Conservation (phyloP, 2,888 invertebrate species). For the Hetaerina titia region DNA sequence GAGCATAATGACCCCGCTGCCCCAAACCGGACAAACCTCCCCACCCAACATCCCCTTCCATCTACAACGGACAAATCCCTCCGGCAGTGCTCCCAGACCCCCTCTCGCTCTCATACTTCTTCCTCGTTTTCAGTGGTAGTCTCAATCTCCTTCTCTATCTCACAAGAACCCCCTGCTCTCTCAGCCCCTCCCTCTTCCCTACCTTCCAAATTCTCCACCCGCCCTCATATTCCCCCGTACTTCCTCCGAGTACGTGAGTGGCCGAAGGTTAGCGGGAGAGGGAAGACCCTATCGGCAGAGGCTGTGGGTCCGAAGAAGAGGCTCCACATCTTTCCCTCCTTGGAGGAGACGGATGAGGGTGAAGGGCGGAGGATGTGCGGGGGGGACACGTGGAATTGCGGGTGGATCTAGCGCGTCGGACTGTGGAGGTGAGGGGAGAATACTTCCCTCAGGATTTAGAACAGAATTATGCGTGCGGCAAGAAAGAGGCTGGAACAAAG, state of each 20-base stretch:
- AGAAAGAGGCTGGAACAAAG: neutral
- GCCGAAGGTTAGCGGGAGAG: neutral
- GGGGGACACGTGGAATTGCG: neutral
- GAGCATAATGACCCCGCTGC: no score
- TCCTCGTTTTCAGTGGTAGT: neutral
- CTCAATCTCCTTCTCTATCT: no score
- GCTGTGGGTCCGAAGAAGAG: neutral
- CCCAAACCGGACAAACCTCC: neutral
- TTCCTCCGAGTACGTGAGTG: neutral
- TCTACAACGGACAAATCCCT: neutral
- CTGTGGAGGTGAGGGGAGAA: neutral
- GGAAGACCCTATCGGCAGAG: neutral
- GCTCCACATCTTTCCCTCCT: neutral
- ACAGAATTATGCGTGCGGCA: slow-evolving; percentile 3
- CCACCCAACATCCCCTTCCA: neutral
- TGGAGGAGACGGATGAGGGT: neutral
- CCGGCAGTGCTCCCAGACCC: neutral
- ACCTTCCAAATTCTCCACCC: neutral
- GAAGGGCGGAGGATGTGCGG: neutral
- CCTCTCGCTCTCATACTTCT: neutral
- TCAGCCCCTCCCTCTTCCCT: neutral
- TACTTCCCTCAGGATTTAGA: neutral
- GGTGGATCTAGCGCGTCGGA: neutral
- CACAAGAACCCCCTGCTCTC: neutral
- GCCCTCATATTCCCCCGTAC: neutral